These are phyloP conservation scores for Euthynnus affinis DNA, from an alignment of 2,797 vertebrate species.

Conservation along the genomic window DNA sequence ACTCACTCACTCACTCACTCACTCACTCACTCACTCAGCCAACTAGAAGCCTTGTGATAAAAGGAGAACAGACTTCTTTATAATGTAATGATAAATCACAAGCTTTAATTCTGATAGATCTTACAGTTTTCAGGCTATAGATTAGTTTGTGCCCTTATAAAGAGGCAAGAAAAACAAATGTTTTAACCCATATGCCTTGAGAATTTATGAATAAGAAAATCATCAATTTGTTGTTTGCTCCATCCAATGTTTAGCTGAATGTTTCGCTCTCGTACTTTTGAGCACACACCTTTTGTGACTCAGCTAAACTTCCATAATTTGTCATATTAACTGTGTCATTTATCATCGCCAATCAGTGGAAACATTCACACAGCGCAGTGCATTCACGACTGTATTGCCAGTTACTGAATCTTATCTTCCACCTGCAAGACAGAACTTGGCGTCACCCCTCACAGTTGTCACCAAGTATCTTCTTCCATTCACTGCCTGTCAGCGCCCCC, in stretches of 20 bases:
- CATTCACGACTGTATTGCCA: constrained; percentile 31
- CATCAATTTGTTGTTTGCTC: no score
- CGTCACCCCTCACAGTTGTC: constrained; percentile 35
- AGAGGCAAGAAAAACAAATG: no score
- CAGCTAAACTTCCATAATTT: constrained; percentile 33
- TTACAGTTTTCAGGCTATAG: no score
- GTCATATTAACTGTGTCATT: constrained; percentile 61
- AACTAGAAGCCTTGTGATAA: no score
- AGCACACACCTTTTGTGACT: background rate
- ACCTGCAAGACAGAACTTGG: constrained; percentile 47
- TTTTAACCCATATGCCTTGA: no score
- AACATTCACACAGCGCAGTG: constrained; percentile 8
- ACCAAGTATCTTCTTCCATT: constrained; percentile 34
- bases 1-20: no score
- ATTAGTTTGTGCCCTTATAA: no score
- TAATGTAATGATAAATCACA: no score
- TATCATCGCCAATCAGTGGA: constrained; percentile 60
- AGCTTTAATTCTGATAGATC: no score
- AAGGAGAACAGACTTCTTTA: no score
- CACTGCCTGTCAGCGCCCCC: constrained; percentile 35
- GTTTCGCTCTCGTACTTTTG: background rate
- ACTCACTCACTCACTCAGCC: no score
- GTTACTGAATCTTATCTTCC: constrained; percentile 50
- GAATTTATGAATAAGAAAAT: no score
- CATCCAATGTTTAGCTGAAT: background rate